Conservation (phyloP, 2,888 invertebrate genomes). For the Rhagophthalmus giganteus region DNA sequence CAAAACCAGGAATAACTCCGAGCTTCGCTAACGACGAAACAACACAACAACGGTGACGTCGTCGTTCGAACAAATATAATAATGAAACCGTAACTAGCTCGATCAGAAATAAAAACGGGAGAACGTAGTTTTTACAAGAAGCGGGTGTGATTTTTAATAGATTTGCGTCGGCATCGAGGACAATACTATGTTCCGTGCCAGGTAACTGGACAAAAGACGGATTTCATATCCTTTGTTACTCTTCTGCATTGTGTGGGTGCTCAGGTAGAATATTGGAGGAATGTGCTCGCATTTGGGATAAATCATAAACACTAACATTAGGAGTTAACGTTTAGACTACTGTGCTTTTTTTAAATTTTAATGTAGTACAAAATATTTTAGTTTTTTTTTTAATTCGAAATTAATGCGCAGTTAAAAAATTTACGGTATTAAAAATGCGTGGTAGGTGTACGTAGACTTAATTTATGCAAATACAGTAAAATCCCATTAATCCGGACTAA, state of each 20-base stretch:
- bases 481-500: too few relatives aligned
- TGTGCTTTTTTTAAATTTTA: neutral
- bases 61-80: constrained; percentile 21
- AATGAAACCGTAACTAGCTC: constrained; percentile 43
- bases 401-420: too few relatives aligned
- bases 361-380: too few relatives aligned
- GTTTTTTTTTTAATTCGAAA: too few relatives aligned
- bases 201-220: constrained; percentile 52
- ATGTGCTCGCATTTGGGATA: constrained; percentile 37
- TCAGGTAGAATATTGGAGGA: constrained; percentile 48
- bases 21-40: constrained; percentile 8
- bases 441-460: too few relatives aligned
- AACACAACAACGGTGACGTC: constrained; percentile 29
- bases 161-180: constrained; percentile 45
- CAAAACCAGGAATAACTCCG: constrained; percentile 4
- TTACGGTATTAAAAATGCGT: too few relatives aligned
- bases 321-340: constrained; percentile 17
- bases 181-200: constrained; percentile 51
- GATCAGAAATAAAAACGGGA: constrained; percentile 42
- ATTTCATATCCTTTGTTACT: constrained; percentile 52
- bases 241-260: constrained; percentile 52
- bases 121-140: constrained; percentile 40
- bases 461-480: too few relatives aligned
- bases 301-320: constrained; percentile 26
- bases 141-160: constrained; percentile 49